phyloP scores from a whole-genome alignment of 2,113 vertebrate species.

The Guaruba guarouba region DNA sequence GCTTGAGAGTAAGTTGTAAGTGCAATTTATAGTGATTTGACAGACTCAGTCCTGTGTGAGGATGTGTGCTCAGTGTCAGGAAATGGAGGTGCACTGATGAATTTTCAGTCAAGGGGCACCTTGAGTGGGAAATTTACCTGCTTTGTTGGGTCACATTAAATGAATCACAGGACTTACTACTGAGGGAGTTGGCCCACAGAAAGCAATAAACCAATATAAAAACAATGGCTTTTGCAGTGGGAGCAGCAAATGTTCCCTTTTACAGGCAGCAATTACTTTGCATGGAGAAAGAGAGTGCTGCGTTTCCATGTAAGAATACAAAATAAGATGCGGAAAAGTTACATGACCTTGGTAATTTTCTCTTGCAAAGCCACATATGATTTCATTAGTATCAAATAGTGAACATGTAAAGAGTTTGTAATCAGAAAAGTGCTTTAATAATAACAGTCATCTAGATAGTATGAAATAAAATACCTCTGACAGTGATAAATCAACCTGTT shows the following conservation, averaged over 20 bases:
- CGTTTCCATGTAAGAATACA: background rate
- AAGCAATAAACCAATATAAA: constrained; percentile 9
- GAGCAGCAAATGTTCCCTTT: background rate
- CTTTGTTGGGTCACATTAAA: background rate
- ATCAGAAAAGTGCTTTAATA: constrained; percentile 14
- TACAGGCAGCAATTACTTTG: background rate
- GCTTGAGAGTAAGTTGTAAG: background rate
- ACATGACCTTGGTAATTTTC: background rate
- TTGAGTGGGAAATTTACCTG: background rate
- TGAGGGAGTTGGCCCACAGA: background rate
- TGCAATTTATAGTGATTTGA: background rate
- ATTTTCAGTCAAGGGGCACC: background rate
- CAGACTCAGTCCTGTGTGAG: background rate
- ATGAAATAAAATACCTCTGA: background rate
- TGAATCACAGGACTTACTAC: background rate
- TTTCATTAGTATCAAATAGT: background rate
- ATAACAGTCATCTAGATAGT: background rate
- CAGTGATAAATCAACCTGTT: background rate
- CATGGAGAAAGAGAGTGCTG: background rate
- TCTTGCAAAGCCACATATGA: background rate
- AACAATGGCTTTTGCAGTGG: background rate
- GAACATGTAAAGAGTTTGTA: background rate
- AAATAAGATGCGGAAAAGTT: constrained; percentile 5
- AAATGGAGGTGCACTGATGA: background rate
- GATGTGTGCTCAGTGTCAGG: background rate